Evolutionary conservation across 2,888 invertebrate genomes (phyloP).

Genomic region (Caenorhabditis sp.): DNA sequence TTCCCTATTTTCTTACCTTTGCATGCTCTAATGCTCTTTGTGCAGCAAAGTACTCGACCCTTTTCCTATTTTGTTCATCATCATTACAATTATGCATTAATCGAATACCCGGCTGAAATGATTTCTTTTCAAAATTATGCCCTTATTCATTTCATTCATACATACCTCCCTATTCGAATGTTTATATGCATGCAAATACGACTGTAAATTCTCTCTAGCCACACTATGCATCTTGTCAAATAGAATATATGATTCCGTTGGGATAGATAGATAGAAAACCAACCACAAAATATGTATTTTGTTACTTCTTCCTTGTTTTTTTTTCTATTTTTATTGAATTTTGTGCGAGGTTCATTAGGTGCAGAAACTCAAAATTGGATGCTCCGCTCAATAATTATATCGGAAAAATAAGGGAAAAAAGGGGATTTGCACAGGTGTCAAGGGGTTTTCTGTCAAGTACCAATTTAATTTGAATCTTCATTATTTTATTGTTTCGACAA

Average conservation of each 20-base stretch:
- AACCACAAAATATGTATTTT: neutral
- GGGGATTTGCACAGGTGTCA: constrained; percentile 1
- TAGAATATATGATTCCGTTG: constrained; percentile 38
- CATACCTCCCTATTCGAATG: constrained; percentile 39
- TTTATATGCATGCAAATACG: constrained; percentile 51
- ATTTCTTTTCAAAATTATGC: neutral
- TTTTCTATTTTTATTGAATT: neutral
- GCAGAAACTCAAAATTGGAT: no score
- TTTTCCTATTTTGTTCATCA: constrained; percentile 29
- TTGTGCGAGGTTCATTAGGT: neutral
- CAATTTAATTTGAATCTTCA: neutral
- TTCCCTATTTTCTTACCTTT: constrained; percentile 12
- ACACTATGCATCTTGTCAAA: constrained; percentile 49
- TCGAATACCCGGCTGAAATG: constrained; percentile 27
- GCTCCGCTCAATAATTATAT: no score
- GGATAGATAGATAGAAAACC: constrained; percentile 8
- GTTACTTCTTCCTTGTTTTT: neutral
- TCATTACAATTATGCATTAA: constrained; percentile 27
- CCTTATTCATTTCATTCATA: neutral
- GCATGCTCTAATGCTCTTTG: constrained; percentile 16
- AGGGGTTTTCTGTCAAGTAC: neutral
- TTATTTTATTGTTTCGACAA: neutral
- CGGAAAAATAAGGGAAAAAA: no score
- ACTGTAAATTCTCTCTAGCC: constrained; percentile 51
- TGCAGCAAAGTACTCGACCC: constrained; percentile 18